A percentile compares a stretch with the other conserved stretches of the same genome.
Conservation (phyloP, 2,113 vertebrate species). For the Asarcornis scutulata region DNA sequence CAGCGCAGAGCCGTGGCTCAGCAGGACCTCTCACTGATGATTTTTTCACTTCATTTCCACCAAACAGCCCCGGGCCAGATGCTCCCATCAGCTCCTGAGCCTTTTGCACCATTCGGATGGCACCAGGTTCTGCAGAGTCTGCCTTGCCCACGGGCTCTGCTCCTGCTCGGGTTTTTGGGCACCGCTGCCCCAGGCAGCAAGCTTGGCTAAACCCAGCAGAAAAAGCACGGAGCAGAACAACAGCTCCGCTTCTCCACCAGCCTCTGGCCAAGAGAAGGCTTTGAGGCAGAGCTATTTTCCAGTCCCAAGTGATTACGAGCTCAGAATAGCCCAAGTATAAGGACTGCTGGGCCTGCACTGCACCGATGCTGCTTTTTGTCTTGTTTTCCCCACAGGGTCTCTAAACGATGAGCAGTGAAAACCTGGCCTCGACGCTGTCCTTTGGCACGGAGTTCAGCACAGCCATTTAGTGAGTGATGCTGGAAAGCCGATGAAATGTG, state of each 20-base stretch:
- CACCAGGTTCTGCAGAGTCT: neutral
- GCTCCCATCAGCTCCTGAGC: neutral
- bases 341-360: neutral
- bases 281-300: neutral
- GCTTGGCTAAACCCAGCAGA: neutral
- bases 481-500: neutral
- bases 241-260: neutral
- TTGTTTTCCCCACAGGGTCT: neutral
- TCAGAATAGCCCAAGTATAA: neutral
- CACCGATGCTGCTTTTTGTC: neutral
- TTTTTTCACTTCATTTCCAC: neutral
- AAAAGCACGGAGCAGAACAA: neutral
- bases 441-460: neutral
- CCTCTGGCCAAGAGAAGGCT: neutral
- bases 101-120: neutral
- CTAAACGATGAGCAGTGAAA: neutral
- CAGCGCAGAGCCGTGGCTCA: neutral
- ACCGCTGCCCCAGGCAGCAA: neutral
- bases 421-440: rapidly evolving
- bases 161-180: neutral
- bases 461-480: neutral
- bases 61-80: neutral
- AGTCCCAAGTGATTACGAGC: neutral
- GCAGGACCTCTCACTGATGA: neutral
- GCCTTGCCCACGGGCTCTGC: neutral